These are phyloP conservation scores for Lethocerus indicus DNA, from an alignment of 1,140 invertebrate genomes.

Conservation along the genomic window DNA sequence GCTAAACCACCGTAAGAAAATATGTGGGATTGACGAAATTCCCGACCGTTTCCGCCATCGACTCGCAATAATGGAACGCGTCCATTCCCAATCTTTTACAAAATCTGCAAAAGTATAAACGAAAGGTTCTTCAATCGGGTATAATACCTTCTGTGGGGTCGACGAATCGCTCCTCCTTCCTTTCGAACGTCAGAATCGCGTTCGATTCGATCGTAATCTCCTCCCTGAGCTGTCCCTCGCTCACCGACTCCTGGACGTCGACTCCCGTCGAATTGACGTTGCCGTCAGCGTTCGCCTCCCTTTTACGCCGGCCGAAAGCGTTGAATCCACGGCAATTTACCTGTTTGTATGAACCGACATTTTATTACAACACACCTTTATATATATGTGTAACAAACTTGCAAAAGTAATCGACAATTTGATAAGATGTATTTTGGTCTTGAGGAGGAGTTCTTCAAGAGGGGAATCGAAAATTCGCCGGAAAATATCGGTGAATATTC, in stretches of 20 bases:
- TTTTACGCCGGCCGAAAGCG: slow-evolving; percentile 64
- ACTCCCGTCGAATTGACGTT: slow-evolving; percentile 34
- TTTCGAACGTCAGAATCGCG: slow-evolving; percentile 75
- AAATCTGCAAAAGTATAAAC: no score
- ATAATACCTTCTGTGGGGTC: slow-evolving; percentile 49
- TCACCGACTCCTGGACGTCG: slow-evolving; percentile 34
- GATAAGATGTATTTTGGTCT: no score
- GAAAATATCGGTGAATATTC: no score
- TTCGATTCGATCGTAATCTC: slow-evolving; percentile 87
- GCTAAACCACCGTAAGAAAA: no score
- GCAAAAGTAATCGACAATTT: no score
- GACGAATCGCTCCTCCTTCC: slow-evolving; percentile 47
- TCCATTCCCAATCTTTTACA: no score
- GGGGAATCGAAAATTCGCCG: no score
- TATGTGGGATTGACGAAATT: no score
- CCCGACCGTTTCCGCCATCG: no score
- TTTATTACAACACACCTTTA: background rate
- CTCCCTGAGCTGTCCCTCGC: slow-evolving; percentile 70
- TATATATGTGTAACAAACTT: no score
- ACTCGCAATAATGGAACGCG: no score
- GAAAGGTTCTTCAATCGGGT: background rate
- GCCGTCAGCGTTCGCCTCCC: slow-evolving; percentile 59
- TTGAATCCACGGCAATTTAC: slow-evolving; percentile 83
- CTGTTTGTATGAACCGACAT: slow-evolving; percentile 24
- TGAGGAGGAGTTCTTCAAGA: no score